phyloP scores from a whole-genome alignment of 1,140 invertebrate genomes.

The Galleria mellonella region DNA sequence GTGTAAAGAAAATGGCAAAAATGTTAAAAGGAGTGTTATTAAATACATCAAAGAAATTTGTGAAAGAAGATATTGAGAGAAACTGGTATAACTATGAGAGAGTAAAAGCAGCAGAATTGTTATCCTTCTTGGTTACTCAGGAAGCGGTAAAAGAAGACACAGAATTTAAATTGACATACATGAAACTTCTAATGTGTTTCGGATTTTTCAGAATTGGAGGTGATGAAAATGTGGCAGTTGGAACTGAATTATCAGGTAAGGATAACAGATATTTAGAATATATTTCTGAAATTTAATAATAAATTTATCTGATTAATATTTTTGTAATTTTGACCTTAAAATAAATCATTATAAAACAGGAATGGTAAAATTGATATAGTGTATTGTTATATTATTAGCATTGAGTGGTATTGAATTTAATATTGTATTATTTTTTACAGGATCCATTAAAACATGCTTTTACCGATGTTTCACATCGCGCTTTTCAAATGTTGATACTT shows the following conservation, averaged over 20 bases:
- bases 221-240: slow-evolving; percentile 65
- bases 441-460: slow-evolving; percentile 76
- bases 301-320: not conserved
- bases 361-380: too few species aligned
- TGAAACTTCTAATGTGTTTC: slow-evolving; percentile 78
- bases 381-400: too few species aligned
- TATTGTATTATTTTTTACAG: slow-evolving; percentile 39
- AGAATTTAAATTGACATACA: slow-evolving; percentile 79
- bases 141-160: slow-evolving; percentile 75
- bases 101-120: slow-evolving; percentile 78
- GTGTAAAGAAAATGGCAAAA: slow-evolving; percentile 77
- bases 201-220: slow-evolving; percentile 77
- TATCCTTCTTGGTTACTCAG: slow-evolving; percentile 80
- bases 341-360: not conserved
- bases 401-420: too few species aligned
- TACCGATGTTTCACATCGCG: slow-evolving; percentile 79
- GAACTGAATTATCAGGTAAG: slow-evolving; percentile 76
- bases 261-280: slow-evolving; percentile 7
- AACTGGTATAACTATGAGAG: slow-evolving; percentile 80
- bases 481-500: slow-evolving; percentile 76
- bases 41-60: slow-evolving; percentile 69
- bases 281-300: not conserved
- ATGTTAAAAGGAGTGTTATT: slow-evolving; percentile 76
- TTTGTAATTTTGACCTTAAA: not conserved
- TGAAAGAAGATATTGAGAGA: slow-evolving; percentile 64